Percentiles rank a stretch among this genome's conserved stretches.
phyloP scores from a whole-genome alignment of 2,113 vertebrate species.

The Micronycteris hirsuta region DNA sequence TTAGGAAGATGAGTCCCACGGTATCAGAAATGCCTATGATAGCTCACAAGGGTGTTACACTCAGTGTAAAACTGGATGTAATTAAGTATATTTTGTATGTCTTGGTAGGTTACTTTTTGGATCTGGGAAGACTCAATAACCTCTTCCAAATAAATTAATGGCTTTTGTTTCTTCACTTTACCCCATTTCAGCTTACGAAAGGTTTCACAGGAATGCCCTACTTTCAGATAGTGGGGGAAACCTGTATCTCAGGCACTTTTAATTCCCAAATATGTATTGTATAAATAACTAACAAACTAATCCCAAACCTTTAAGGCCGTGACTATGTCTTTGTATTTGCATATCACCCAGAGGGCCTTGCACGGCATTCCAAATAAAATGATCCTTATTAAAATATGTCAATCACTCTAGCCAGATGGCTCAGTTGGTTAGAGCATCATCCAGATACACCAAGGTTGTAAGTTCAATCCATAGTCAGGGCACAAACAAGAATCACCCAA shows the following conservation, averaged over 20 bases:
- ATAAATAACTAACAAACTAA: neutral
- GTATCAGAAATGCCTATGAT: neutral
- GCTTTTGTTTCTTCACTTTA: neutral
- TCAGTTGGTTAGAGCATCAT: too few relatives aligned
- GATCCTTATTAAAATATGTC: neutral
- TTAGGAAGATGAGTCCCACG: neutral
- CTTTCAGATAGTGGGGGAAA: neutral
- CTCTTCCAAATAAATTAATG: neutral
- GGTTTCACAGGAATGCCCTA: neutral
- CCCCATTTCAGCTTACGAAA: neutral
- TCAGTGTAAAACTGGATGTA: neutral
- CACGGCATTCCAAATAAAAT: neutral
- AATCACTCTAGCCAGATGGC: too few relatives aligned
- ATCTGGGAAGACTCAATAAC: neutral
- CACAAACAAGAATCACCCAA: too few relatives aligned
- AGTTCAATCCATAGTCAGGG: too few relatives aligned
- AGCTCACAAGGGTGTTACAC: neutral
- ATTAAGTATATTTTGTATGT: neutral
- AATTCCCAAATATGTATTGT: neutral
- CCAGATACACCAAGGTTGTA: too few relatives aligned
- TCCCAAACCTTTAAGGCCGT: neutral
- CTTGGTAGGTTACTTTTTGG: neutral
- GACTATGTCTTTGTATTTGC: neutral
- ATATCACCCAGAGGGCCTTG: neutral
- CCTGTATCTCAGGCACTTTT: neutral